phyloP scores from a whole-genome alignment of 2,113 vertebrate genomes.

The Bombycilla garrulus region DNA sequence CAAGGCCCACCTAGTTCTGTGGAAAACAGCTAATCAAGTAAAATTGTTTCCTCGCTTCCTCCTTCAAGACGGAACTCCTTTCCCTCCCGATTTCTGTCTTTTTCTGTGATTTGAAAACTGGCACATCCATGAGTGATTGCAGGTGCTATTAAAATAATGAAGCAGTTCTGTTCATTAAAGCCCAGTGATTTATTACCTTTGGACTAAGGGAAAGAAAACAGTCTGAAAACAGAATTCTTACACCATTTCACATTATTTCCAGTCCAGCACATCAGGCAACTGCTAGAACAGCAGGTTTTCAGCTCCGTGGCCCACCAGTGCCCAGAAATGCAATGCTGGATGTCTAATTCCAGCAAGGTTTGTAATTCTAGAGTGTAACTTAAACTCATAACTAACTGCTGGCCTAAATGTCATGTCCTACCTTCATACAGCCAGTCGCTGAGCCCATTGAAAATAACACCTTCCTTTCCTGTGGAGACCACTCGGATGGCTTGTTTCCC shows the following conservation, averaged over 20 bases:
- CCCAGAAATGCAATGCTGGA: neutral
- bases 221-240: neutral
- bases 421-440: slow-evolving; percentile 98
- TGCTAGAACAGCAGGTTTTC: neutral
- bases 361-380: neutral
- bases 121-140: neutral
- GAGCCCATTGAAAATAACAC: slow-evolving; percentile 94
- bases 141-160: neutral
- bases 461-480: slow-evolving; percentile 94
- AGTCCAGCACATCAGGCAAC: neutral
- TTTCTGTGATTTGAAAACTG: neutral
- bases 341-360: neutral
- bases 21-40: neutral
- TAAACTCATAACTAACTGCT: neutral
- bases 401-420: slow-evolving; percentile 53
- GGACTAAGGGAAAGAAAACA: neutral
- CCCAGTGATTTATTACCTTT: slow-evolving; percentile 45
- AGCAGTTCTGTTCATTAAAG: slow-evolving; percentile 21
- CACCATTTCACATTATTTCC: slow-evolving; percentile 21
- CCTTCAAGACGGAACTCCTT: neutral
- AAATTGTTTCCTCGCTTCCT: neutral
- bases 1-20: neutral
- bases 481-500: slow-evolving; percentile 94
- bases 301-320: neutral
- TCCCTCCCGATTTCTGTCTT: neutral